phyloP scores from a whole-genome alignment of 2,888 invertebrate species.

The Cataglyphis livida region DNA sequence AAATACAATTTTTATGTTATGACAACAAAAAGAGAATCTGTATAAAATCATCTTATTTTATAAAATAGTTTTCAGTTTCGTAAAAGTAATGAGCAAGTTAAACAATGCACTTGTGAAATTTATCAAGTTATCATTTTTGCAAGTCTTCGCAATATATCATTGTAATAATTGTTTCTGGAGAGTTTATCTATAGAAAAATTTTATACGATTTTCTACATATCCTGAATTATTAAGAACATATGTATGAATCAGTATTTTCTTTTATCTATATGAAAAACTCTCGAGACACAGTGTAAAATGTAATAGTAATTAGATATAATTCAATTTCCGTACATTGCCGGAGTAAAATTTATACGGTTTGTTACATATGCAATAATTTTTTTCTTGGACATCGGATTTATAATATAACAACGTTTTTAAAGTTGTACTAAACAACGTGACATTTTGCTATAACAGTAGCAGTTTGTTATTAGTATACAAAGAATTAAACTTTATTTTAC shows the following conservation, averaged over 20 bases:
- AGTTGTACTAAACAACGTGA: conserved; percentile 4
- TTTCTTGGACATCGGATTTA: conserved; percentile 22
- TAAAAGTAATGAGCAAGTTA: conserved; percentile 8
- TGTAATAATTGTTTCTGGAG: conserved; percentile 20
- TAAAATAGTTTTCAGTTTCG: conserved; percentile 22
- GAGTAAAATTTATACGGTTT: background rate
- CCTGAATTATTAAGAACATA: background rate
- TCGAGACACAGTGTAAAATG: background rate
- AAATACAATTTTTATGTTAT: conserved; percentile 70
- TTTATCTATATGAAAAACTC: conserved; percentile 15
- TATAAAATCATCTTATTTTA: conserved; percentile 18
- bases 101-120: conserved; percentile 28
- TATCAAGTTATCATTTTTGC: conserved; percentile 28
- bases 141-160: conserved; percentile 12
- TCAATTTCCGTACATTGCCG: background rate
- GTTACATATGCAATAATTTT: conserved; percentile 32
- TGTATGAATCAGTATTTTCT: conserved; percentile 7
- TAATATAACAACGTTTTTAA: conserved; percentile 21
- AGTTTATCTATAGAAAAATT: conserved; percentile 20
- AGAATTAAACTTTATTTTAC: conserved; percentile 23
- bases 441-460: conserved; percentile 3
- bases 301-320: conserved; percentile 7
- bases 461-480: conserved; percentile 30
- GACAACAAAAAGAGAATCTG: background rate
- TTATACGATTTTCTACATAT: conserved; percentile 14